Evolutionary conservation across 2,113 vertebrate species (phyloP), one percentile per base, ranked within the genome.

Genomic region (Ifrita kowaldi): DNA sequence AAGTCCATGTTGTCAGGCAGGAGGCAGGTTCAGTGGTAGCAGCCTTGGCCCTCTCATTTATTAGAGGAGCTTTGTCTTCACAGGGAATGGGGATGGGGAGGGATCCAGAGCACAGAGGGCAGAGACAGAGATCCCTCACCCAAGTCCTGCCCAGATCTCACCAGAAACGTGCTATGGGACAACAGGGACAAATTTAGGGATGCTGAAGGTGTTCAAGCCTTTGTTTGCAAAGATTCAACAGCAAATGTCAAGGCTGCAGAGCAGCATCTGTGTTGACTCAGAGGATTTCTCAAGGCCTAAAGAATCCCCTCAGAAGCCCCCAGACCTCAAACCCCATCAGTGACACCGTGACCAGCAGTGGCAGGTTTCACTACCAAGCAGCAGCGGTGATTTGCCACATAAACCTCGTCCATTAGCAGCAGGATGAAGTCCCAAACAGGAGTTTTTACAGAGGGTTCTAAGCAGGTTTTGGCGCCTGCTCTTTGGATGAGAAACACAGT

Each of bases 21-120:
- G 17, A 86, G 41, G 10, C 0, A 0, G 57, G 46, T 46, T 79
- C 41, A 28, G 7, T 19, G 28, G 8, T 24, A 10, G 0, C 30
- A 82, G 62, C 23, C 20, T 62, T 50, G 26, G 10, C 24, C 9
- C 7, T 77, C 50, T 8, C 33, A 33, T 84, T 89, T 84, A 13
- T 75, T 53, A 63, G 56, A 53, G 55, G 6, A 68, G 6, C 1
- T 0, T 27, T 59, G 17, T 18, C 50, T 75, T 81, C 52, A 30
- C 8, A 47, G 15, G 10, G 13, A 15, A 42, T 1, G 0, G 13
- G 15, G 7, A n/a, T 1, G 0, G 7, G 30, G 33, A 20, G 28
- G 16, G 13, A 77, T 35, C 28, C 32, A 70, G n/a, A 67, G 33
- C 28, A 60, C 30, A 74, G 39, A 84, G 20, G 5, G 23, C 30